phyloP scores from a whole-genome alignment of 2,888 invertebrate species.

The Pseudolycoriella hygida region DNA sequence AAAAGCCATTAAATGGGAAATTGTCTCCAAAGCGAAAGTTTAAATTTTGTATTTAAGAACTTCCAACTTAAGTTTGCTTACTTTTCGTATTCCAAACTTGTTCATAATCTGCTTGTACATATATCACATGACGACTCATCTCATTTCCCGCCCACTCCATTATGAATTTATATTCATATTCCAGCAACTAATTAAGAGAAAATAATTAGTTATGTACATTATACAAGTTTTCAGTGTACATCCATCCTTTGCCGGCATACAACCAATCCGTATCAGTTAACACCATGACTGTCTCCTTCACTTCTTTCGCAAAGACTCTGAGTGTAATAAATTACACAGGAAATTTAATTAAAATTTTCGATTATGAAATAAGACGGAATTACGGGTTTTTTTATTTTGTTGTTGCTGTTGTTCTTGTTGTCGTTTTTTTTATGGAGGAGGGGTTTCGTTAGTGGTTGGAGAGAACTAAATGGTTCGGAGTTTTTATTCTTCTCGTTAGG shows the following conservation, averaged over 20 bases:
- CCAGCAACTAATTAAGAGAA: not conserved
- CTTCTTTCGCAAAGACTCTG: slow-evolving; percentile 4
- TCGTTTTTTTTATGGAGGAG: not conserved
- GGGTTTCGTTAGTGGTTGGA: not conserved
- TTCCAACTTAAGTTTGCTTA: too few relatives aligned
- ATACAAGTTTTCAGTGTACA: not conserved
- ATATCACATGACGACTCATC: not conserved
- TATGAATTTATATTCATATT: slow-evolving; percentile 1
- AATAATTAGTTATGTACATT: slow-evolving; percentile 1
- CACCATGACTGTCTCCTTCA: not conserved
- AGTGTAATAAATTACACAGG: slow-evolving; percentile 5
- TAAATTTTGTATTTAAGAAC: too few relatives aligned
- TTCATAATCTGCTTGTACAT: too few relatives aligned
- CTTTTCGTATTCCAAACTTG: too few relatives aligned
- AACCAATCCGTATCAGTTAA: not conserved
- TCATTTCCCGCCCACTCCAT: not conserved
- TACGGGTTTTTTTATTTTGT: not conserved
- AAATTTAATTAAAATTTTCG: slow-evolving; percentile 6
- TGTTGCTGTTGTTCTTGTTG: not conserved
- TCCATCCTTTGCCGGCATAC: not conserved
- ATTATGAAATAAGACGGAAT: slow-evolving; percentile 5
- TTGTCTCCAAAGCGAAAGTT: too few relatives aligned
- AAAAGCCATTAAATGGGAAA: too few relatives aligned
- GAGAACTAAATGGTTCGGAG: not conserved
- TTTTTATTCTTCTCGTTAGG: not conserved